These are phyloP conservation scores for Erebia aethiops DNA, from an alignment of 2,888 invertebrate species.

Conservation along the genomic window DNA sequence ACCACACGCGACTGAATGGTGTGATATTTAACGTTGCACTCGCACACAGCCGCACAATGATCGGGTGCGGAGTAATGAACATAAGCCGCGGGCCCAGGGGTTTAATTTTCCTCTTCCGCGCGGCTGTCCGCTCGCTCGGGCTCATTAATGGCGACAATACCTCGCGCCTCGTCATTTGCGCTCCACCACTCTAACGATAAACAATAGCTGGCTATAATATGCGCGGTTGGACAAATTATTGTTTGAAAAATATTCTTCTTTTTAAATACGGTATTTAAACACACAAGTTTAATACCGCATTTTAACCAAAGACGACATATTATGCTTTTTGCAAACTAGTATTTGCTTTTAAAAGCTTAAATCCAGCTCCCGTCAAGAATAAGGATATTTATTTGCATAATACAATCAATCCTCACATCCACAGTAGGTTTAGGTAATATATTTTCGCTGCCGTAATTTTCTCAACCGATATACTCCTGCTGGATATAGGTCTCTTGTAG, in stretches of 20 bases:
- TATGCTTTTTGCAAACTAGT: too few species aligned
- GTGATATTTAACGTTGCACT: conserved; percentile 64
- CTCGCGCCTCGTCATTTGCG: conserved; percentile 74
- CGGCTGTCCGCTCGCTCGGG: conserved; percentile 65
- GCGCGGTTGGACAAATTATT: conserved; percentile 26
- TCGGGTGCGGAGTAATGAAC: conserved; percentile 77
- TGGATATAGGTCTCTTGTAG: too few species aligned
- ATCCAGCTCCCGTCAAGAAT: too few species aligned
- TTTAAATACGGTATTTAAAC: too few species aligned
- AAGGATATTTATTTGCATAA: too few species aligned
- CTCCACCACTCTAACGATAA: conserved; percentile 50
- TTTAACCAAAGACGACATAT: background rate
- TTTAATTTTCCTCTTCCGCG: conserved; percentile 83
- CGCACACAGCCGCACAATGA: conserved; percentile 65
- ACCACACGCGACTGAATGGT: conserved; percentile 35
- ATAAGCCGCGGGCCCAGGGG: conserved; percentile 77
- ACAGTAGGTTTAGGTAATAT: too few species aligned
- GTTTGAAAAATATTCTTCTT: conserved; percentile 8
- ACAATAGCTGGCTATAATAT: conserved; percentile 49
- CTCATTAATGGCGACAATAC: conserved; percentile 80
- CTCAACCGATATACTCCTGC: too few species aligned
- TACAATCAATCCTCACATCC: too few species aligned
- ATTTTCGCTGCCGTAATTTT: too few species aligned
- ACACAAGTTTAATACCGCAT: background rate
- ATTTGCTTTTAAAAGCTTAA: too few species aligned